Base-by-base conservation (phyloP, 2,888 invertebrate genomes). In the Pyralis farinalis region DNA sequence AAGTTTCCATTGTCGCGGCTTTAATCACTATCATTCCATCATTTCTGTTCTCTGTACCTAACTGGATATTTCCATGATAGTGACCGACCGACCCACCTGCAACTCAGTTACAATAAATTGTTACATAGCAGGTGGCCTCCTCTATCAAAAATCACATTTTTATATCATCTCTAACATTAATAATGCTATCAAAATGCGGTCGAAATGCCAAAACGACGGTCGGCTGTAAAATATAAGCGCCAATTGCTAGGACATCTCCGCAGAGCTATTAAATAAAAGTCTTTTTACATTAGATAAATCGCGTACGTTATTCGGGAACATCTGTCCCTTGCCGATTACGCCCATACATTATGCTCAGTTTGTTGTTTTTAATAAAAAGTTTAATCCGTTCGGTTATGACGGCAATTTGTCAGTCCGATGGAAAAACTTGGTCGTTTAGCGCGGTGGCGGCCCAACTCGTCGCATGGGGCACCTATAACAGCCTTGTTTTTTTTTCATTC, bases 341-440 rank as follows among this genome's bases (percentile, higher is more conserved):
- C 68, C 79, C 76, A 82, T 85, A 86, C 86, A 86, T 87, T 87
- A 86, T 86, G 77, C 86, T 75, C 83, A 79, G 86, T 86, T 86
- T 87, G 86, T 86, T 87, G 86, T 87, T 86, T 86, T 87, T 87
- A 87, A 86, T 87, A 87, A 87, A 87, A 87, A 87, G 86, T 87
- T 87, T 86, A 87, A 87, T 87, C 85, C 85, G 81, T 85, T 82
- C 83, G 74, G 83, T 87, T 87, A 87, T 87, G 87, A 82, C 73
- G 73, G 86, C 75, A 82, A 87, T 87, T 87, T 87, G 85, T 87
- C 85, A 84, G 79, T 63, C 56, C 77, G 76, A 85, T 84, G 85
- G 87, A 84, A 84, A 87, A 87, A 86, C 77, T 87, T 87, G 80
- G 68, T 73, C 81, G 84, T 83, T 84, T 84, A 84, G 76, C 75